These are phyloP conservation scores for Acholoe squamosa DNA, from an alignment of 2,888 invertebrate genomes.

Conservation along the genomic window DNA sequence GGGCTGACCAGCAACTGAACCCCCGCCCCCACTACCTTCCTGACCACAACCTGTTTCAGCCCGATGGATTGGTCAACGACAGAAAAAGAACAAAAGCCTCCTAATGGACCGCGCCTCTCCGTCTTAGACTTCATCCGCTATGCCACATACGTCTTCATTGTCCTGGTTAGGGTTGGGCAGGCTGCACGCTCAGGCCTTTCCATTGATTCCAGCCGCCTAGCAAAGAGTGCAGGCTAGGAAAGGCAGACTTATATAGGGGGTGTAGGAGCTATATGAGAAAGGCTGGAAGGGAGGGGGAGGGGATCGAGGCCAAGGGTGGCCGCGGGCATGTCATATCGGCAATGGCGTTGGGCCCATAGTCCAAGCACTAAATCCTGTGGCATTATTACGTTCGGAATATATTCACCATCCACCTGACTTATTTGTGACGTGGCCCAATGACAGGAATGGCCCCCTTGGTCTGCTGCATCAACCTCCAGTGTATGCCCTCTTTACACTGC, in stretches of 20 bases:
- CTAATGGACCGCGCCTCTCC: not conserved
- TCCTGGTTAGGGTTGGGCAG: constrained; percentile 26
- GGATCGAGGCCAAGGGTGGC: not conserved
- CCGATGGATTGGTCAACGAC: constrained; percentile 52
- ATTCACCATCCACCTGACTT: constrained; percentile 34
- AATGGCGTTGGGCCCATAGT: not conserved
- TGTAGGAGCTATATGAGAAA: not conserved
- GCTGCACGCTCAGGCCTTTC: not conserved
- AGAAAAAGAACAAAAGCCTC: constrained; percentile 54
- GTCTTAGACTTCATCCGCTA: constrained; percentile 33
- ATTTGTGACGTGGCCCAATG: not conserved
- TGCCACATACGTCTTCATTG: constrained; percentile 48
- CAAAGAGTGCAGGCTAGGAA: not conserved
- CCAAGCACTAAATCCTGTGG: constrained; percentile 34
- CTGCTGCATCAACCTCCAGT: not conserved
- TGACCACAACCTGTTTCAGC: not conserved
- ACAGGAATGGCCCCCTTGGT: not conserved
- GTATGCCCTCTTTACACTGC: not conserved
- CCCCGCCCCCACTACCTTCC: not conserved
- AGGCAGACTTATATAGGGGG: not conserved
- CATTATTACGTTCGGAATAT: constrained; percentile 56
- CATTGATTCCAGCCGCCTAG: constrained; percentile 13
- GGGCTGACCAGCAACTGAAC: not conserved
- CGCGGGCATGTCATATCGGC: constrained; percentile 49
- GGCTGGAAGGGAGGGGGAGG: not conserved